Base-by-base conservation (phyloP, 2,113 vertebrate genomes). In the Mirounga angustirostris region DNA sequence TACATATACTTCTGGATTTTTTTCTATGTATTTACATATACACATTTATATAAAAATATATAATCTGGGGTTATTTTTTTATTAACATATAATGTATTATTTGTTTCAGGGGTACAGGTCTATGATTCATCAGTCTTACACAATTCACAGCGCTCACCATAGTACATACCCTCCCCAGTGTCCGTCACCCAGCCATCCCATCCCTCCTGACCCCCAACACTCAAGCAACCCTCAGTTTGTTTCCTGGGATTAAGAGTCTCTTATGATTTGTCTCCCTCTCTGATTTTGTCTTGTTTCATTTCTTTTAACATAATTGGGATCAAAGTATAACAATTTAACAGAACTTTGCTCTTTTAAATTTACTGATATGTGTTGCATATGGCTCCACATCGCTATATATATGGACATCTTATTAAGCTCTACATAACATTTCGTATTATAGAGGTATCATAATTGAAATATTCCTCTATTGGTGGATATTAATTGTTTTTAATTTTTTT, bases 401-500 rank as follows among this genome's bases (percentile, higher is more conserved):
- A 33, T 0, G 96, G n/a, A 97, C 15, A 46, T 30, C 13, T 73
- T 71, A 78, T 26, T 46, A 94, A 80, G 9, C 46, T 94, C 78
- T 96, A 33, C 3, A 4, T 73, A 30, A 2, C 33, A 86, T 79
- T 88, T 6, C 43, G 21, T 79, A 74, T 89, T 89, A 74, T 3
- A 96, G 61, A 76, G 22, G 26, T 69, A 50, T 63, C 46, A 43
- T 90, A 83, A 61, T 54, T 91, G 52, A 91, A 91, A 40, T 56
- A 21, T 86, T 83, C 16, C 46, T 88, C 43, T 43, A 22, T 19
- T 74, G 22, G 6, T 86, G 4, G 11, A 36, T 76, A 73, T 36
- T 82, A 79, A 46, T 59, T 61, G 19, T 36, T 96, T 90, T 78
- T 2, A 56, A 36, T 50, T 93, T 73, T 94, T 94, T 81, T 14